A percentile compares a stretch with the other conserved stretches of the same genome.
Evolutionary conservation across 2,888 invertebrate genomes (phyloP).

Genomic region (Nyleta sp.): DNA sequence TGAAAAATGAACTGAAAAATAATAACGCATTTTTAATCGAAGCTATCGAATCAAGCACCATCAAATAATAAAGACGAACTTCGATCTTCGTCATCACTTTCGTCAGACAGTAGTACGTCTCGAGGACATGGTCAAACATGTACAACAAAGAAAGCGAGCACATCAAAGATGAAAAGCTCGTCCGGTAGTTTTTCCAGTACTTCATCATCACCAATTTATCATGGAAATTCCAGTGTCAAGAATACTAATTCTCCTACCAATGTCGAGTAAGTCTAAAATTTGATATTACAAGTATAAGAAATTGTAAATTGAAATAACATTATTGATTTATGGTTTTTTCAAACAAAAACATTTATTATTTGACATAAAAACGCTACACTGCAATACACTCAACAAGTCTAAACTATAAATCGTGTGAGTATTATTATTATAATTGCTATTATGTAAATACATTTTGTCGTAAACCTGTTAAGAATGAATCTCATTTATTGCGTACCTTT

Average conservation of each 20-base stretch:
- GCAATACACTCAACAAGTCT: neutral
- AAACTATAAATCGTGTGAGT: constrained; percentile 5
- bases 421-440: too few relatives aligned
- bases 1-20: too few relatives aligned
- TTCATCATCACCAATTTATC: constrained; percentile 39
- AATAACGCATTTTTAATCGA: constrained; percentile 5
- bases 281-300: too few relatives aligned
- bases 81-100: constrained; percentile 71
- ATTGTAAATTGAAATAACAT: neutral
- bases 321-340: too few relatives aligned
- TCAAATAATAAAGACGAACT: constrained; percentile 66
- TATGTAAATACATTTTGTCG: constrained; percentile 18
- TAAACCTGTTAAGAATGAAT: constrained; percentile 29
- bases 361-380: neutral
- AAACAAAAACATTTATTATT: constrained; percentile 5
- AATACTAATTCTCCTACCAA: constrained; percentile 24
- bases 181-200: constrained; percentile 6
- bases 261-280: constrained; percentile 47
- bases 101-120: constrained; percentile 67
- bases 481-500: constrained; percentile 30
- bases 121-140: constrained; percentile 68
- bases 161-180: constrained; percentile 69
- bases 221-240: constrained; percentile 45
- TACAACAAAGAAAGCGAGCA: constrained; percentile 67
- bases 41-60: constrained; percentile 24